These are phyloP conservation scores for Synergus japonicus DNA, from an alignment of 2,888 invertebrate species.

Conservation along the genomic window DNA sequence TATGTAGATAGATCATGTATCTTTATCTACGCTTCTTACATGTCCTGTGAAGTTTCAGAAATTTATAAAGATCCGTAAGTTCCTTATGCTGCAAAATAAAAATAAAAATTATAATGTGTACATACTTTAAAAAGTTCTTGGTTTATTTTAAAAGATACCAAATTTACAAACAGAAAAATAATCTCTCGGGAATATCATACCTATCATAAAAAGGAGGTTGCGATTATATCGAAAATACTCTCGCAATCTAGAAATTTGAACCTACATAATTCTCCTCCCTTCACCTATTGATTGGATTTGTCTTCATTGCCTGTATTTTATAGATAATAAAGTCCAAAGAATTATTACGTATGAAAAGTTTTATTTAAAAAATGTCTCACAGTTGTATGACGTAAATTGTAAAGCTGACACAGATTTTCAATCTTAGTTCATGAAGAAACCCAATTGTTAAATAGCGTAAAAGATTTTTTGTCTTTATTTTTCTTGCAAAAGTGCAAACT, in stretches of 20 bases:
- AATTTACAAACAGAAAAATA: background rate
- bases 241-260: no score
- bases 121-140: background rate
- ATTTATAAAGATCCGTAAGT: background rate
- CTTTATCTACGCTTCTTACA: background rate
- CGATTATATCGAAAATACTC: background rate
- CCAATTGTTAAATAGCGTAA: background rate
- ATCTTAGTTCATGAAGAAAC: background rate
- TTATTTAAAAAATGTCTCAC: no score
- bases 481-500: background rate
- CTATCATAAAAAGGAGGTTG: no score
- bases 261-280: no score
- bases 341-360: no score
- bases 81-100: background rate
- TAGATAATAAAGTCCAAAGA: no score
- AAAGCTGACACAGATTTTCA: background rate
- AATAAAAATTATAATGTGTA: no score
- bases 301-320: no score
- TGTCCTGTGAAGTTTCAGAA: constrained; percentile 16
- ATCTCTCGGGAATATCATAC: background rate
- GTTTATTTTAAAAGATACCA: background rate
- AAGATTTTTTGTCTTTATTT: background rate
- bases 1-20: background rate
- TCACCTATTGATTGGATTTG: no score
- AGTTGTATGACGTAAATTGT: background rate